Conservation (phyloP, 1,140 invertebrate species). For the Drosophila navojoa region DNA sequence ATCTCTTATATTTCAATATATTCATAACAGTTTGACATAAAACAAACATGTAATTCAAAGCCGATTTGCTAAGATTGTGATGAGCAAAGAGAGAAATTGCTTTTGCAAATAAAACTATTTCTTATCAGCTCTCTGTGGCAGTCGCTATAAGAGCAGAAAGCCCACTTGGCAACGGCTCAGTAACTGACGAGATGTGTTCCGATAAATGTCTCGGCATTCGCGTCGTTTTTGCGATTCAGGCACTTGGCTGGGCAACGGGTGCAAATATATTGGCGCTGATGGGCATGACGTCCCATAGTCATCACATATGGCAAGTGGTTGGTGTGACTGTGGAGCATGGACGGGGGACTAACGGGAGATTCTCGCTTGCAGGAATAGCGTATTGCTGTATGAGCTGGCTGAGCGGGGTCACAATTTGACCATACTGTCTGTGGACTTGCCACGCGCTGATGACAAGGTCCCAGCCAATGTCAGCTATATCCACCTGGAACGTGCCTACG, state of each 20-base stretch:
- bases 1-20: too few species aligned
- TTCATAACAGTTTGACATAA: too few species aligned
- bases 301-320: conserved; percentile 37
- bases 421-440: conserved; percentile 39
- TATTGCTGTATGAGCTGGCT: conserved; percentile 37
- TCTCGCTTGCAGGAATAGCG: conserved; percentile 24
- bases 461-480: conserved; percentile 33
- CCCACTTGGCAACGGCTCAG: neutral
- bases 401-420: conserved; percentile 53
- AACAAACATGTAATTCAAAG: too few species aligned
- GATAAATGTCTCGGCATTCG: neutral
- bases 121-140: neutral
- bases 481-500: conserved; percentile 38
- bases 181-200: conserved; percentile 17
- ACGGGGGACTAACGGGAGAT: neutral
- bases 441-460: conserved; percentile 20
- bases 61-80: too few species aligned
- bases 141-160: neutral
- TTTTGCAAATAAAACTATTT: neutral
- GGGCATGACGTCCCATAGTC: conserved; percentile 39
- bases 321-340: neutral
- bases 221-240: conserved; percentile 9
- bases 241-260: conserved; percentile 7
- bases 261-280: conserved; percentile 36
- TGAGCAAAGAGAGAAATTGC: too few species aligned